phyloP scores from a whole-genome alignment of 2,797 vertebrate genomes.

The Ctenopoma multispine region DNA sequence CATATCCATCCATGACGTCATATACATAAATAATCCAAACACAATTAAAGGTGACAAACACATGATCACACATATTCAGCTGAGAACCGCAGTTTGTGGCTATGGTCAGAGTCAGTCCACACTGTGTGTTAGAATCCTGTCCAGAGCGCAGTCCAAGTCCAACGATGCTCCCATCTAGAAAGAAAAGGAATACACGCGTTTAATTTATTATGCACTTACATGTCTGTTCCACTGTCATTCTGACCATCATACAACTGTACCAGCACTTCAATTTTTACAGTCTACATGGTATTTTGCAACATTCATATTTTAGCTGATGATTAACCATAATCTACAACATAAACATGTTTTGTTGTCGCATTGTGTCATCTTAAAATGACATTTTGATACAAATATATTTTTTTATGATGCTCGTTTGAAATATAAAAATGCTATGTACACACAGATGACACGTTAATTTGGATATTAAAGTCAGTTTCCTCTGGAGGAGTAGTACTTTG shows the following conservation, averaged over 20 bases:
- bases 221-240: neutral
- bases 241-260: neutral
- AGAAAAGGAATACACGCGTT: neutral
- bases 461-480: too few species aligned
- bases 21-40: neutral
- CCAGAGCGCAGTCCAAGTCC: neutral
- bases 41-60: neutral
- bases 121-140: neutral
- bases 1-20: neutral
- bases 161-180: constrained; percentile 1
- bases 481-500: too few species aligned
- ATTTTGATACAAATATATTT: too few species aligned
- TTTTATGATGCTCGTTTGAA: too few species aligned
- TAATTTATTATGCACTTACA: neutral
- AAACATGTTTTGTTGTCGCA: too few species aligned
- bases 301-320: too few species aligned
- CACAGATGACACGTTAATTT: too few species aligned
- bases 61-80: neutral
- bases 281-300: too few species aligned
- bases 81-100: neutral
- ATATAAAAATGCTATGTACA: too few species aligned
- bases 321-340: too few species aligned
- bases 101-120: neutral
- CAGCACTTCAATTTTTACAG: neutral
- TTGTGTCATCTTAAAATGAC: too few species aligned